phyloP scores from a whole-genome alignment of 2,113 vertebrate species.

The Lophura nycthemera region DNA sequence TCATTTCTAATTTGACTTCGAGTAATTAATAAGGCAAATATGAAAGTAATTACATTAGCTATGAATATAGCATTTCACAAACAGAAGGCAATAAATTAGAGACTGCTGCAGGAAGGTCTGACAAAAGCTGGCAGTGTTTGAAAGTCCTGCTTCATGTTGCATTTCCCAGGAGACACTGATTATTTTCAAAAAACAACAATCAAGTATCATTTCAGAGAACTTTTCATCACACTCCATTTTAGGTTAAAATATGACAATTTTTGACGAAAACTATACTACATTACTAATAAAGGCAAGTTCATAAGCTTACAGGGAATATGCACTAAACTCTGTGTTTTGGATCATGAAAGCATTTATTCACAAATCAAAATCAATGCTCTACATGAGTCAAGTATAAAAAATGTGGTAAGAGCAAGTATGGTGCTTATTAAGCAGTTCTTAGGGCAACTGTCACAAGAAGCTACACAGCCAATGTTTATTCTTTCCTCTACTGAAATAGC shows the following conservation, averaged over 20 bases:
- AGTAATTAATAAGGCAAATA: neutral
- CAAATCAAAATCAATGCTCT: slow-evolving; percentile 18
- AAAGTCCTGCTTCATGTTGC: neutral
- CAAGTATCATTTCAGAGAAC: neutral
- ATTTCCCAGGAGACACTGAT: neutral
- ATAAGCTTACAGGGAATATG: neutral
- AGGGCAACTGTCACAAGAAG: slow-evolving; percentile 4
- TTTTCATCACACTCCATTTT: neutral
- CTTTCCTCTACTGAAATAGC: neutral
- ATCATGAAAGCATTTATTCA: neutral
- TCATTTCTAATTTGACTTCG: neutral
- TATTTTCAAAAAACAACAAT: slow-evolving; percentile 36
- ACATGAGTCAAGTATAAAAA: slow-evolving; percentile 16
- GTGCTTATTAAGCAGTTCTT: neutral
- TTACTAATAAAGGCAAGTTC: neutral
- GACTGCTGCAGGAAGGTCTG: neutral
- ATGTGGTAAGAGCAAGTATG: neutral
- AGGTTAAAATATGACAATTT: neutral
- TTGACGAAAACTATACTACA: neutral
- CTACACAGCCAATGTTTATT: slow-evolving; percentile 5
- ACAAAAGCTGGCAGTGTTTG: slow-evolving; percentile 3
- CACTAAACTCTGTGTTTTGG: neutral
- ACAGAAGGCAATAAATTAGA: neutral
- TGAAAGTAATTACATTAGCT: neutral
- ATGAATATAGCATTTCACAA: neutral